phyloP scores from a whole-genome alignment of 2,797 vertebrate species.

The Trachops cirrhosus region DNA sequence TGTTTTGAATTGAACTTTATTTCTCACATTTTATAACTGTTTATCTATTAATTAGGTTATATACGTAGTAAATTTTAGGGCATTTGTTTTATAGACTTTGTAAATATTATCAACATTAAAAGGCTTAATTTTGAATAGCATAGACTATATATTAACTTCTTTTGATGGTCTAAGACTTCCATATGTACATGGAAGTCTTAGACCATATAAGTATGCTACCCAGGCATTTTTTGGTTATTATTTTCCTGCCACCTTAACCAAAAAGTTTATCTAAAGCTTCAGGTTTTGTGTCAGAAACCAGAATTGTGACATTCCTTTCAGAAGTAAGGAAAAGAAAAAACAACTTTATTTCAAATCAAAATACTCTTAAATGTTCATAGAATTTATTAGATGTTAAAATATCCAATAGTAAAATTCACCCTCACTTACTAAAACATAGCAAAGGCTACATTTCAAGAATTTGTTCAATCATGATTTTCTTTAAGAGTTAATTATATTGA shows the following conservation, averaged over 20 bases:
- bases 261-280: neutral
- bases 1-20: conserved; percentile 22
- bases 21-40: neutral
- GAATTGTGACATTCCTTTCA: neutral
- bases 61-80: neutral
- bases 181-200: neutral
- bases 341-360: conserved; percentile 29
- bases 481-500: neutral
- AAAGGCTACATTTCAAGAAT: neutral
- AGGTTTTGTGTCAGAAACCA: neutral
- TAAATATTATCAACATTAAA: neutral
- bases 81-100: neutral
- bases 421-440: conserved; percentile 15
- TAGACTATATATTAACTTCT: neutral
- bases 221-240: neutral
- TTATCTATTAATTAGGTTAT: neutral
- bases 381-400: conserved; percentile 35
- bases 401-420: neutral
- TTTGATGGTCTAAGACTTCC: neutral
- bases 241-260: neutral
- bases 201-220: neutral
- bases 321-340: neutral
- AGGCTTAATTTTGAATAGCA: neutral
- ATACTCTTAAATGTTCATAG: neutral
- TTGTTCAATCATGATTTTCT: neutral